Base-by-base conservation (phyloP, 2,113 vertebrate species). In the Sorex araneus region DNA sequence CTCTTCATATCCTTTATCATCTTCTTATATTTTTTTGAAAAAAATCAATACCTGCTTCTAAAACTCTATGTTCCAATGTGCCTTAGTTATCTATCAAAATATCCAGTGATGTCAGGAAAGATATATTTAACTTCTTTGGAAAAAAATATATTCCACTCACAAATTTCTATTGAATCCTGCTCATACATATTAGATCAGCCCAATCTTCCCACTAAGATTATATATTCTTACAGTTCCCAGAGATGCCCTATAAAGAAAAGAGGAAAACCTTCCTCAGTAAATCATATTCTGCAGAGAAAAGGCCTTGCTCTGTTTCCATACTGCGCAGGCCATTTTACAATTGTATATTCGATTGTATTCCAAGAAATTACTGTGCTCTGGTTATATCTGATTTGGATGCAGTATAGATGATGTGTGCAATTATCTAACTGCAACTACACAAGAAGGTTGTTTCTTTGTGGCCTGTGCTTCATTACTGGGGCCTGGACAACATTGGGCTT, bases 11-110 rank as follows among this genome's bases (percentile, higher is more conserved):
- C 57, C 73, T 94, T 90, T 63, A 94, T 88, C 60, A 92, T 88
- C 74, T 94, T 87, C 45, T 21, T 57, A 54, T 84, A 27, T 83
- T 50, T n/a, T 60, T 78, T 73, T 25, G 2, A 84, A 19, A 60
- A 92, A 96, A 79, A 75, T 92, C 79, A 92, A 64, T 85, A 86
- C 67, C 50, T 95, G 57, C 67, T 94, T 79, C 43, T 19, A 85
- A 94, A 95, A 69, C 8, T 90, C 43, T 78, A 7, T 82, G 73
- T 76, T 89, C 64, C 32, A 12, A 34, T n/a, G 28, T 60, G 57
- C 83, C 64, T 87, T 40, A 63, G 75, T 70, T 84, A 85, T 82
- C 3, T 2, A 34, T 88, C 57, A 78, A 91, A 92, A 50, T 34
- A 85, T 13, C 18, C n/a, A 74, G 28, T 21, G 60, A 92, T 87